Conservation (phyloP, 1,140 invertebrate genomes). For the Zeugodacus cucurbitae region DNA sequence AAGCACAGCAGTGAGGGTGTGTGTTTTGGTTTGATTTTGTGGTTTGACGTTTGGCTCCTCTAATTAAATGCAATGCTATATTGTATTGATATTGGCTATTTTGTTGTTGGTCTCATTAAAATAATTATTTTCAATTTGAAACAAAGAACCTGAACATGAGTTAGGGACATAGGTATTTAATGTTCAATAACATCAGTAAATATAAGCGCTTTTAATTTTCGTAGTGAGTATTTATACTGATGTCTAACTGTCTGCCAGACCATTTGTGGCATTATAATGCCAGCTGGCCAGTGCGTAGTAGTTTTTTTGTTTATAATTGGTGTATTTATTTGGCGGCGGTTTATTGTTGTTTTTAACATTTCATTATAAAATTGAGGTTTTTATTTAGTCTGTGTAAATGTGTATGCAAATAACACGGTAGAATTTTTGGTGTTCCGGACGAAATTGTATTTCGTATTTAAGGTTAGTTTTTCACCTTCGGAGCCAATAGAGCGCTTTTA, state of each 20-base stretch:
- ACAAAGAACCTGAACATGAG: not conserved
- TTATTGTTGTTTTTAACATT: not conserved
- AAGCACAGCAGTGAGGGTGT: not conserved
- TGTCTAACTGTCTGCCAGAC: not conserved
- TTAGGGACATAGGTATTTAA: not conserved
- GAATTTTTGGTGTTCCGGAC: too few relatives aligned
- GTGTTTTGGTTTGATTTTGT: not conserved
- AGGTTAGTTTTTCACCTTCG: too few relatives aligned
- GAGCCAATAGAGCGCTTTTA: too few relatives aligned
- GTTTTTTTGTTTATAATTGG: not conserved
- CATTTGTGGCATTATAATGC: not conserved
- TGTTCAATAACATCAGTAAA: not conserved
- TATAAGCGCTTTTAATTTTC: not conserved
- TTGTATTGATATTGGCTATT: not conserved
- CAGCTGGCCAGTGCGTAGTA: not conserved
- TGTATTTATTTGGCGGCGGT: not conserved
- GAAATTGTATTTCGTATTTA: too few relatives aligned
- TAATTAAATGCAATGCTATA: constrained; percentile 33
- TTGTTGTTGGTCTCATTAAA: not conserved
- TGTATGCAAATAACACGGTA: too few relatives aligned
- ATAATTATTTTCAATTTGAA: not conserved
- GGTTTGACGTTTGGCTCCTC: constrained; percentile 20
- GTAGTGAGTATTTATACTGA: not conserved
- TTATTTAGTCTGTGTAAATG: not conserved
- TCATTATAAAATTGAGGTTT: constrained; percentile 35